Base-by-base conservation (phyloP, 2,888 invertebrate genomes). In the Oscheius sp. region DNA sequence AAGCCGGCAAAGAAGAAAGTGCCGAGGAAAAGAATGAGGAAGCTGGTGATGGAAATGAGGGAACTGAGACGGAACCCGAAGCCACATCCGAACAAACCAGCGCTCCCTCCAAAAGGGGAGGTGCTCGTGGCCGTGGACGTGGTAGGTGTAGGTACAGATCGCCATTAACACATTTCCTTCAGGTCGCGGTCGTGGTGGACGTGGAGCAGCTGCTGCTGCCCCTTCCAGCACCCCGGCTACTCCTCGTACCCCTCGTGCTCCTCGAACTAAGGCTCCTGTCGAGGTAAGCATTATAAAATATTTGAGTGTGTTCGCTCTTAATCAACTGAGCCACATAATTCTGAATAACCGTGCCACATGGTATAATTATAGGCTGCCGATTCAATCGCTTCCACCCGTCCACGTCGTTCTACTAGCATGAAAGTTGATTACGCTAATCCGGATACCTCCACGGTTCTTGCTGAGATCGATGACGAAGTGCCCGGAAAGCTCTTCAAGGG, bases 391-490 rank as follows among this genome's bases (percentile, higher is more conserved):
- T 77, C 82, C 7, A 78, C 76, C n/a, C 83, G 87, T 56, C 87
- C 87, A 16, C 77, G 87, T 18, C 78, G 87, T 7, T 86, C 86
- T 3, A 86, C 86, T 25, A 76, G 85, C 3, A 78, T 76, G 13
- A 72, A 80, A 56, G 75, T 87, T 59, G 87, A 87, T 73, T 87
- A 87, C 69, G 87, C 87, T 7, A 85, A 87, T 71, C 82, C 84
- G 5, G 87, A 87, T 68, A 84, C 86, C n/a, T 82, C 82, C 64
- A 84, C 83, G 13, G 82, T 81, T 21, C 64, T 85, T 1, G 80
- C 81, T 13, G 79, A 81, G 46, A 83, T 86, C 7, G 87, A 87
- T 73, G 87, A 87, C 63, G 87, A 87, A 71, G 84, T 87, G 64
- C 86, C 85, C 13, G 86, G 86, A 13, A 84, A 84, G n/a, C 74